These are phyloP conservation scores for Alectura lathami DNA, from an alignment of 2,113 vertebrate genomes.

Conservation along the genomic window DNA sequence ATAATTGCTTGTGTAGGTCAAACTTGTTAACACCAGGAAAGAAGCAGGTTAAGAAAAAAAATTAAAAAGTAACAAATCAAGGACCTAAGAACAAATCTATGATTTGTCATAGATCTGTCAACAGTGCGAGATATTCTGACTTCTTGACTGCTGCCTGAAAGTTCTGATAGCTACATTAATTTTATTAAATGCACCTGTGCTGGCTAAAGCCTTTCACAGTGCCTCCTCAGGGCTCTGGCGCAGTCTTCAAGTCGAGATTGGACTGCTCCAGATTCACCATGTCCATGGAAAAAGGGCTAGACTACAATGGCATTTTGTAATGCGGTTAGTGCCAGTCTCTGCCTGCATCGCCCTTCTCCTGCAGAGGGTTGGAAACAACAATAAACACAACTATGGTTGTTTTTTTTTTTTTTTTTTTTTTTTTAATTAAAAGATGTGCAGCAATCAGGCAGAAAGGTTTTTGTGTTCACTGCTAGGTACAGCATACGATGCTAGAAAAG, in stretches of 20 bases:
- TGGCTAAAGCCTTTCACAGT: not conserved
- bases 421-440: not conserved
- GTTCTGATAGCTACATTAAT: not conserved
- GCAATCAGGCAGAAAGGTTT: conserved; percentile 2
- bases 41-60: not conserved
- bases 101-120: not conserved
- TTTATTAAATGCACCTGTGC: not conserved
- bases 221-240: conserved; percentile 5
- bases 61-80: not conserved
- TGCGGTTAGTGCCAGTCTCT: not conserved
- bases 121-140: not conserved
- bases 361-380: not conserved
- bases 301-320: not conserved
- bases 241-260: not conserved
- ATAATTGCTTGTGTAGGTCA: not conserved
- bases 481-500: conserved; percentile 16
- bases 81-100: not conserved
- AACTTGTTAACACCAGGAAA: not conserved
- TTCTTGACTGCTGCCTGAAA: not conserved
- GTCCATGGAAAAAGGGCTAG: not conserved
- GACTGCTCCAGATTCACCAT: not conserved
- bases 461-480: not conserved
- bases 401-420: too few species aligned
- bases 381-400: not conserved
- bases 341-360: not conserved